These are phyloP conservation scores for Papilio glaucus DNA, from an alignment of 1,140 invertebrate species.

Conservation along the genomic window DNA sequence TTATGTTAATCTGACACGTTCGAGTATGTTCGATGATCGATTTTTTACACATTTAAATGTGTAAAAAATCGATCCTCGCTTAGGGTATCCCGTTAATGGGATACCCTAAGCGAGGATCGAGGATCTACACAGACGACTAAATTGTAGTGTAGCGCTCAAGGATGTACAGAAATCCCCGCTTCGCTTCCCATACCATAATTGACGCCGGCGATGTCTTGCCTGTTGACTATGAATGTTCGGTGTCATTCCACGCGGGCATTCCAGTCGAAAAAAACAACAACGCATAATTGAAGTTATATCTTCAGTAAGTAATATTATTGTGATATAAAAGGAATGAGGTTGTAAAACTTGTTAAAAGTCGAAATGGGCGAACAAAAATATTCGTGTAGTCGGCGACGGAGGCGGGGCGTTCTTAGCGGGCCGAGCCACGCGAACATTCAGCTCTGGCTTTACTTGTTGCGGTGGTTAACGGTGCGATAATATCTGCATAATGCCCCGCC, in stretches of 20 bases:
- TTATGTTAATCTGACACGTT: too few species aligned
- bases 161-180: too few species aligned
- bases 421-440: conserved; percentile 51
- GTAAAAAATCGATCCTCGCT: too few species aligned
- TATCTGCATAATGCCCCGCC: conserved; percentile 78
- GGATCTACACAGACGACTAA: too few species aligned
- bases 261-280: too few species aligned
- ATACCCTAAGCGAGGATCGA: too few species aligned
- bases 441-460: conserved; percentile 74
- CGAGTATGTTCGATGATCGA: too few species aligned
- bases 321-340: conserved; percentile 3
- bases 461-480: conserved; percentile 69
- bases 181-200: too few species aligned
- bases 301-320: not conserved
- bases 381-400: conserved; percentile 34
- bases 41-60: too few species aligned
- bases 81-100: too few species aligned
- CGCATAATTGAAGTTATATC: conserved; percentile 10
- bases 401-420: conserved; percentile 36
- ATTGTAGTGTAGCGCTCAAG: too few species aligned
- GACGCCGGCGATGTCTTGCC: conserved; percentile 52
- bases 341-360: conserved; percentile 33
- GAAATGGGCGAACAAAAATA: conserved; percentile 35
- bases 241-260: conserved; percentile 45
- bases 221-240: conserved; percentile 52